phyloP scores from a whole-genome alignment of 2,888 invertebrate species.

The Allolobophora icterica region DNA sequence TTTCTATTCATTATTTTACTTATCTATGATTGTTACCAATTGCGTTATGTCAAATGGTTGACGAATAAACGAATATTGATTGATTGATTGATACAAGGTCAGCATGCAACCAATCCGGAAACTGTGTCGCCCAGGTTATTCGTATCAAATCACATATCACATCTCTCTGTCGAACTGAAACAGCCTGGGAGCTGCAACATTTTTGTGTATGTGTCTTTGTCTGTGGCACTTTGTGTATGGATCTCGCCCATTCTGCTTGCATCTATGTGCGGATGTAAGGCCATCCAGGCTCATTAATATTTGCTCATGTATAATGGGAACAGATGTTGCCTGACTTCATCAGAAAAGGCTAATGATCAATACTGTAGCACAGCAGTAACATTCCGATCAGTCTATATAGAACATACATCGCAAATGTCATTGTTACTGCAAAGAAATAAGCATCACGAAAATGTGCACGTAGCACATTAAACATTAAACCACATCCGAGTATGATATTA shows the following conservation, averaged over 20 bases:
- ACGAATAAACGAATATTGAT: no score
- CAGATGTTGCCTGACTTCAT: slow-evolving; percentile 1
- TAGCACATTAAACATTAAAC: background rate
- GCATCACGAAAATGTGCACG: background rate
- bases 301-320: background rate
- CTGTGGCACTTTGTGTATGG: background rate
- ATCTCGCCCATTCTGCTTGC: background rate
- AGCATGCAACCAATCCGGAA: background rate
- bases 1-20: no score
- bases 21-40: no score
- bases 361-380: background rate
- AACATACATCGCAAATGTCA: background rate
- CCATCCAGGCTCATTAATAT: background rate
- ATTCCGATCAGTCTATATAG: background rate
- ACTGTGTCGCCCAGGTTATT: background rate
- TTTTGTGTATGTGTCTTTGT: background rate
- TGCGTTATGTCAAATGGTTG: no score
- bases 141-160: background rate
- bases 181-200: background rate
- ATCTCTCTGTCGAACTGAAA: background rate
- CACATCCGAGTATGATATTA: no score
- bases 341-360: background rate
- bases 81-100: background rate
- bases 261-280: background rate
- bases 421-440: background rate